Percentiles rank a stretch among this genome's conserved stretches.
Conservation (phyloP, 1,140 invertebrate genomes). For the Tetranychus urticae region DNA sequence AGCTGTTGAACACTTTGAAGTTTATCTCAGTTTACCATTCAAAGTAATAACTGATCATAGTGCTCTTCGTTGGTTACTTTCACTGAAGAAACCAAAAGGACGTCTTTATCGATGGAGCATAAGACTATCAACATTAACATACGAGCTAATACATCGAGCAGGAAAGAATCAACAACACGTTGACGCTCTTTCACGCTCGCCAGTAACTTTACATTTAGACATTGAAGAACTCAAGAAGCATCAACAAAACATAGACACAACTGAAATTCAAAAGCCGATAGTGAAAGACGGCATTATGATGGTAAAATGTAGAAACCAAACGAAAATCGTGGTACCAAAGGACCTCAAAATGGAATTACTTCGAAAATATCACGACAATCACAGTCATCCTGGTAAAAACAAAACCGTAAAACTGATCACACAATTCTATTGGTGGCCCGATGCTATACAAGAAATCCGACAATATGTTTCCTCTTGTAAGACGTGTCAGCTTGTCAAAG, state of each 20-base stretch:
- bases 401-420: constrained; percentile 1
- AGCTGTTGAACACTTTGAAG: background rate
- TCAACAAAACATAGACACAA: background rate
- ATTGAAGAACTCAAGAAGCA: background rate
- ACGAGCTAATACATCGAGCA: constrained; percentile 5
- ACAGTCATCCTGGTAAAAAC: background rate
- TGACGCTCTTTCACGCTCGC: background rate
- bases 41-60: background rate
- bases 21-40: background rate
- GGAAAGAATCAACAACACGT: constrained; percentile 3
- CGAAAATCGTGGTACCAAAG: constrained; percentile 10
- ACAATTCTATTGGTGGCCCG: background rate
- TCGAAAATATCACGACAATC: background rate
- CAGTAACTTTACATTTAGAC: background rate
- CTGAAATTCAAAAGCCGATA: background rate
- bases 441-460: background rate
- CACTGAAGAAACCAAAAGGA: background rate
- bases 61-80: background rate
- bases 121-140: constrained; percentile 9
- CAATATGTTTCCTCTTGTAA: background rate
- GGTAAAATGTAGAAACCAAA: constrained; percentile 7
- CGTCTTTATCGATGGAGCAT: constrained; percentile 11
- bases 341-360: background rate
- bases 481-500: background rate
- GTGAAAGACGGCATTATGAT: background rate